Evolutionary conservation across 2,888 invertebrate genomes (phyloP).

Genomic region (Cenopis cana): DNA sequence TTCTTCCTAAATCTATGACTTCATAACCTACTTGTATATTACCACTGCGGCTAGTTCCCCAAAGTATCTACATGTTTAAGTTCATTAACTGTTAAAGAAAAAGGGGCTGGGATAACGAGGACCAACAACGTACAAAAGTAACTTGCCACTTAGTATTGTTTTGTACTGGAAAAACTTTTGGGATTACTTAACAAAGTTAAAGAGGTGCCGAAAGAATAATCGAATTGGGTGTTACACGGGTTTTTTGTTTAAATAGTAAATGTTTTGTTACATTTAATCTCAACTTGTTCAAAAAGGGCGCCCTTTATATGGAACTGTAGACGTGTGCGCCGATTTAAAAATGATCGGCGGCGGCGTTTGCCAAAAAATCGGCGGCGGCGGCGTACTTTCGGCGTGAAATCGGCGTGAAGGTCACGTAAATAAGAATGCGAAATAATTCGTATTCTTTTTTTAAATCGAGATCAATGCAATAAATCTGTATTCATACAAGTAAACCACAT

Average conservation of each 20-base stretch:
- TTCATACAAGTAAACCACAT: too few relatives aligned
- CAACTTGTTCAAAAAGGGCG: too few relatives aligned
- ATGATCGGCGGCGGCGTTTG: too few relatives aligned
- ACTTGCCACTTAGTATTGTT: slow-evolving; percentile 69
- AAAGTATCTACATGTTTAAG: slow-evolving; percentile 43
- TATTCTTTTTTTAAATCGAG: too few relatives aligned
- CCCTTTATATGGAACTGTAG: too few relatives aligned
- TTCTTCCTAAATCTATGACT: too few relatives aligned
- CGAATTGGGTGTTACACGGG: slow-evolving; percentile 55
- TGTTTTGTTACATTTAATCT: slow-evolving; percentile 9
- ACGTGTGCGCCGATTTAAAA: too few relatives aligned
- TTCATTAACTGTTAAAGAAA: slow-evolving; percentile 46
- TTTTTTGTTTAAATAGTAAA: slow-evolving; percentile 30
- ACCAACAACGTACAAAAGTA: slow-evolving; percentile 48
- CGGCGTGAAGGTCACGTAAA: too few relatives aligned
- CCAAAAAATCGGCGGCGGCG: too few relatives aligned
- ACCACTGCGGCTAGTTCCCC: neutral
- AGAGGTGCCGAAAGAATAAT: slow-evolving; percentile 64
- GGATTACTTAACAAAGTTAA: slow-evolving; percentile 73
- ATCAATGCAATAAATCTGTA: too few relatives aligned
- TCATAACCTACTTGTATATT: neutral
- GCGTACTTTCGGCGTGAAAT: too few relatives aligned
- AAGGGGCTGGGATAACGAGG: slow-evolving; percentile 46
- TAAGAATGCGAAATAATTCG: too few relatives aligned
- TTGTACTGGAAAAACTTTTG: slow-evolving; percentile 67